phyloP scores from a whole-genome alignment of 2,113 vertebrate species.

The Anhinga rufa region DNA sequence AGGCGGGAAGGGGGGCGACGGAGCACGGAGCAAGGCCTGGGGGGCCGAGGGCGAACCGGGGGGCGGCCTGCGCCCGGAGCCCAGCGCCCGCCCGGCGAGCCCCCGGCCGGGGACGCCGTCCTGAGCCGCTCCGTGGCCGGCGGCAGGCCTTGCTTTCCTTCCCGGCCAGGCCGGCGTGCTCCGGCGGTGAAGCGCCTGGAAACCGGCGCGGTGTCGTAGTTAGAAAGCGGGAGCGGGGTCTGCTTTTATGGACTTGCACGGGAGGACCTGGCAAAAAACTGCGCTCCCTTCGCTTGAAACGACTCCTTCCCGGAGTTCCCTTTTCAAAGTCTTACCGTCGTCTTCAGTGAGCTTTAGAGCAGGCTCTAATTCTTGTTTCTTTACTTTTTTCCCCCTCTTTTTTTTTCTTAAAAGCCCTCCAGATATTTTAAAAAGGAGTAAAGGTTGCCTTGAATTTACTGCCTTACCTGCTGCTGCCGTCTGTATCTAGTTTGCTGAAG shows the following conservation, averaged over 20 bases:
- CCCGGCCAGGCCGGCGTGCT: not conserved
- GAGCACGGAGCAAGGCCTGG: not conserved
- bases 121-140: not conserved
- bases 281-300: not conserved
- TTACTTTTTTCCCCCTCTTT: too few species aligned
- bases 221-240: conserved; percentile 2
- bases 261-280: not conserved
- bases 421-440: not conserved
- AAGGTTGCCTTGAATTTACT: not conserved
- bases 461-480: conserved; percentile 29
- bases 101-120: not conserved
- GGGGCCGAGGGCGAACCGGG: not conserved
- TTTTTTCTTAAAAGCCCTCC: not conserved
- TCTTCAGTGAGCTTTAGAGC: conserved; percentile 14
- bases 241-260: not conserved
- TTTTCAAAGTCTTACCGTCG: conserved; percentile 4
- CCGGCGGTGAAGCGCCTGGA: not conserved
- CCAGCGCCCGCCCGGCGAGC: not conserved
- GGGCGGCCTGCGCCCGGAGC: not conserved
- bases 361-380: not conserved
- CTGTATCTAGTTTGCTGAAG: conserved; percentile 57
- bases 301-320: conserved; percentile 40
- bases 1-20: not conserved
- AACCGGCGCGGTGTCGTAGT: not conserved
- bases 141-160: not conserved